A percentile compares a stretch with the other conserved stretches of the same genome.
These are phyloP conservation scores for Ophiodon elongatus DNA, from an alignment of 2,113 vertebrate genomes.

Conservation along the genomic window DNA sequence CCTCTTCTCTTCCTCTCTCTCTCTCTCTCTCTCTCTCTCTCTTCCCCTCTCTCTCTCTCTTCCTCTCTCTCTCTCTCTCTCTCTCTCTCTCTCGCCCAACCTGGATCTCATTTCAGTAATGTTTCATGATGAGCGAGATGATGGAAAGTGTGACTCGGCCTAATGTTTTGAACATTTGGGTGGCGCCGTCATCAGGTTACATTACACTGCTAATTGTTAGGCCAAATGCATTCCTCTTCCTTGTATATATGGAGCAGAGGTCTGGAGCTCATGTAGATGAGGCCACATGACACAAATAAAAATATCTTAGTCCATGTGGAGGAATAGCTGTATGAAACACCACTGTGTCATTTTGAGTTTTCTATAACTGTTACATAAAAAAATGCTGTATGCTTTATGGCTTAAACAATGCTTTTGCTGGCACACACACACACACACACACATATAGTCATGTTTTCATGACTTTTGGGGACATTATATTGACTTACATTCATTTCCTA, in stretches of 20 bases:
- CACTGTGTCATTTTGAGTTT: background rate
- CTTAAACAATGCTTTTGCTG: background rate
- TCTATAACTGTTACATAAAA: constrained; percentile 10
- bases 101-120: constrained; percentile 84
- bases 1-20: constrained; percentile 67
- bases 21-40: constrained; percentile 36
- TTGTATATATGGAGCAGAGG: constrained; percentile 27
- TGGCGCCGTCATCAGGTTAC: constrained; percentile 59
- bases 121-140: constrained; percentile 89
- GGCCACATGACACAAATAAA: constrained; percentile 54
- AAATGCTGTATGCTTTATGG: background rate
- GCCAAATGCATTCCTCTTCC: constrained; percentile 34
- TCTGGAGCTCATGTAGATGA: constrained; percentile 35
- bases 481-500: background rate
- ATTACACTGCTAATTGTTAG: constrained; percentile 54
- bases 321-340: constrained; percentile 20
- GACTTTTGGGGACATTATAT: background rate
- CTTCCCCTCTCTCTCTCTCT: constrained; percentile 23
- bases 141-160: constrained; percentile 76
- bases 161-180: constrained; percentile 55
- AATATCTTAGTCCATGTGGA: fast-evolving
- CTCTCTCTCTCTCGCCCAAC: constrained; percentile 33
- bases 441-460: background rate
- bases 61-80: constrained; percentile 5
- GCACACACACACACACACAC: background rate